Percentiles rank a stretch among this genome's conserved stretches.
phyloP scores from a whole-genome alignment of 1,140 invertebrate species.

The Coenobita brevimanus region DNA sequence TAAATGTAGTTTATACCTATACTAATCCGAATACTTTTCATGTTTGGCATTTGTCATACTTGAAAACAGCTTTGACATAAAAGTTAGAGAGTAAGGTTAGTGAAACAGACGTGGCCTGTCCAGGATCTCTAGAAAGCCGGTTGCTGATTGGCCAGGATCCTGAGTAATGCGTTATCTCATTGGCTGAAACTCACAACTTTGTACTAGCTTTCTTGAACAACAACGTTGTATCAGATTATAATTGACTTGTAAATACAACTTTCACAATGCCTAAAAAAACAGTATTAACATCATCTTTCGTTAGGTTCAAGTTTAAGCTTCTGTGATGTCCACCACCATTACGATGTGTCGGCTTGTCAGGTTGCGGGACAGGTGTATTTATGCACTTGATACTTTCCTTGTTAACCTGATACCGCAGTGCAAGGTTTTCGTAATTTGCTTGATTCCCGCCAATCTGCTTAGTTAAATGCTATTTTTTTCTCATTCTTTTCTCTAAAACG shows the following conservation, averaged over 20 bases:
- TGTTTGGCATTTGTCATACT: neutral
- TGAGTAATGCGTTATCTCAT: conserved; percentile 45
- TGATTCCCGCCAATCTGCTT: too few relatives aligned
- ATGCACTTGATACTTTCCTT: conserved; percentile 52
- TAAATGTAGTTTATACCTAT: neutral
- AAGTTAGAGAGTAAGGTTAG: neutral
- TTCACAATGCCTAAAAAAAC: neutral
- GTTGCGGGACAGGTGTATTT: conserved; percentile 53
- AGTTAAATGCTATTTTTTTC: too few relatives aligned
- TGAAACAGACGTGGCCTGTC: conserved; percentile 47
- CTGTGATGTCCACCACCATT: neutral
- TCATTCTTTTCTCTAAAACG: too few relatives aligned
- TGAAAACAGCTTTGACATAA: too few relatives aligned
- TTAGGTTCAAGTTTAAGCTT: neutral
- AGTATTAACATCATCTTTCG: neutral
- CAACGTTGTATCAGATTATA: conserved; percentile 27
- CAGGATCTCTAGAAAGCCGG: conserved; percentile 26
- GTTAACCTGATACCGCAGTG: neutral
- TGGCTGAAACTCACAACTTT: conserved; percentile 55
- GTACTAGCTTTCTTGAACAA: conserved; percentile 53
- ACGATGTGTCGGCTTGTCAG: conserved; percentile 5
- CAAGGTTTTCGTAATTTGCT: neutral
- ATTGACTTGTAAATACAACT: neutral
- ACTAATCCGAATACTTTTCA: neutral
- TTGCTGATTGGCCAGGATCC: conserved; percentile 43